These are phyloP conservation scores for Aradus depressus DNA, from an alignment of 2,888 invertebrate genomes.

Conservation along the genomic window DNA sequence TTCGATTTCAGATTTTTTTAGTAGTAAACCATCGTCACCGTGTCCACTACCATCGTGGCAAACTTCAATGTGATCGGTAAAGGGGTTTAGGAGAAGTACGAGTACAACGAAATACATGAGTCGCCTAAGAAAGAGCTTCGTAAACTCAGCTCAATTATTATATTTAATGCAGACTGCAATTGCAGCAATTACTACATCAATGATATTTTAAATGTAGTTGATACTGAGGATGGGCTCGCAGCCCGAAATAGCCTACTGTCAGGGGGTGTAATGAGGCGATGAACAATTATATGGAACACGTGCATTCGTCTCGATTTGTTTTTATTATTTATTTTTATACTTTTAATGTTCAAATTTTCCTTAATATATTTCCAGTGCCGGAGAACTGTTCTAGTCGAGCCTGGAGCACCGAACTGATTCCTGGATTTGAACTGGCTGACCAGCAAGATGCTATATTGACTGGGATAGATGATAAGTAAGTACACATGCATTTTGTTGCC, in stretches of 20 bases:
- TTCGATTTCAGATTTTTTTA: no score
- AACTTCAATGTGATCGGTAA: no score
- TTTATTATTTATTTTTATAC: slow-evolving; percentile 7
- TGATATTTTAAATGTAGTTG: no score
- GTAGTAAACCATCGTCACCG: no score
- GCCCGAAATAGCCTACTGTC: background rate
- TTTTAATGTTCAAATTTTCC: background rate
- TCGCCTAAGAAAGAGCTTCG: no score
- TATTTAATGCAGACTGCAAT: background rate
- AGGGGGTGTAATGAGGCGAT: background rate
- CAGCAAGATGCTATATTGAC: slow-evolving; percentile 50
- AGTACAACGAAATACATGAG: no score
- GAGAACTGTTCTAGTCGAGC: slow-evolving; percentile 46
- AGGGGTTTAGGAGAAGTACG: no score
- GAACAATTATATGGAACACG: background rate
- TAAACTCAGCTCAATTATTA: no score
- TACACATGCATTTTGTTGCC: no score
- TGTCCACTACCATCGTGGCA: no score
- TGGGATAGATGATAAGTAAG: slow-evolving; percentile 45
- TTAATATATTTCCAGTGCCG: slow-evolving; percentile 39
- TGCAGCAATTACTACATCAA: no score
- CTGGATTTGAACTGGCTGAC: slow-evolving; percentile 61
- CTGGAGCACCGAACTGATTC: slow-evolving; percentile 66
- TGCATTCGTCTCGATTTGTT: background rate
- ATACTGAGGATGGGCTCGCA: no score